These are phyloP conservation scores for Poeciliopsis presidionis DNA, from an alignment of 2,797 vertebrate species.

Conservation along the genomic window DNA sequence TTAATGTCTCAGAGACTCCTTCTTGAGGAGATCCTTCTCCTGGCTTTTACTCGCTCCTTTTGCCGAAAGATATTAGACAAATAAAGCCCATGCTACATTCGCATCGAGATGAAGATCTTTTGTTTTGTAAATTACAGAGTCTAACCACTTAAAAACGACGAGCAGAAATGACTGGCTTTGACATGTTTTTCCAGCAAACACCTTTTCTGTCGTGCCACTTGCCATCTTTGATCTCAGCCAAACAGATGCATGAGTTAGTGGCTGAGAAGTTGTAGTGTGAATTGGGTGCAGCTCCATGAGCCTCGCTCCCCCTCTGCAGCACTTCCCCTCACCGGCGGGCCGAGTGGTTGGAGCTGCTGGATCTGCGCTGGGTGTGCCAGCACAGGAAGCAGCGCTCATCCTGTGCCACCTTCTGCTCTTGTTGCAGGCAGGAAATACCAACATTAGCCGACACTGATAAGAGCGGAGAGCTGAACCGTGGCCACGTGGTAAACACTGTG, in stretches of 20 bases:
- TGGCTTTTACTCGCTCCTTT: neutral
- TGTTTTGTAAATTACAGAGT: neutral
- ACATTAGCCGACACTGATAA: slow-evolving; percentile 77
- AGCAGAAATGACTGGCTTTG: slow-evolving; percentile 11
- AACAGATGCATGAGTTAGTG: slow-evolving; percentile 34
- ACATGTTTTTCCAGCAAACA: slow-evolving; percentile 20
- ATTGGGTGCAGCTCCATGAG: slow-evolving; percentile 6
- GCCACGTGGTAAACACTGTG: slow-evolving; percentile 55
- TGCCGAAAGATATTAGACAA: slow-evolving; percentile 15
- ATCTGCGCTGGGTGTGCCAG: slow-evolving; percentile 71
- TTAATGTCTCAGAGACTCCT: slow-evolving; percentile 31
- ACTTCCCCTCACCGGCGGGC: slow-evolving; percentile 34
- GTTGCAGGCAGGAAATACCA: slow-evolving; percentile 79
- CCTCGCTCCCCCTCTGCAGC: neutral
- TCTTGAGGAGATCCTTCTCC: slow-evolving; percentile 1
- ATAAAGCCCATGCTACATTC: neutral
- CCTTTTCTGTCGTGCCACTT: neutral
- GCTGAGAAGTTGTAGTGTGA: slow-evolving; percentile 12
- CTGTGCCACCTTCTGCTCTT: slow-evolving; percentile 79
- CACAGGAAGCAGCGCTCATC: slow-evolving; percentile 81
- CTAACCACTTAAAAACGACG: slow-evolving; percentile 7
- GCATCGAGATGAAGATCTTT: neutral
- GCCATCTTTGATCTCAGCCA: slow-evolving; percentile 41
- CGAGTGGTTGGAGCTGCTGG: slow-evolving; percentile 29
- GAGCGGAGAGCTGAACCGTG: slow-evolving; percentile 57